Evolutionary conservation across 2,113 vertebrate genomes (phyloP).

Genomic region (Chaetops frenatus): DNA sequence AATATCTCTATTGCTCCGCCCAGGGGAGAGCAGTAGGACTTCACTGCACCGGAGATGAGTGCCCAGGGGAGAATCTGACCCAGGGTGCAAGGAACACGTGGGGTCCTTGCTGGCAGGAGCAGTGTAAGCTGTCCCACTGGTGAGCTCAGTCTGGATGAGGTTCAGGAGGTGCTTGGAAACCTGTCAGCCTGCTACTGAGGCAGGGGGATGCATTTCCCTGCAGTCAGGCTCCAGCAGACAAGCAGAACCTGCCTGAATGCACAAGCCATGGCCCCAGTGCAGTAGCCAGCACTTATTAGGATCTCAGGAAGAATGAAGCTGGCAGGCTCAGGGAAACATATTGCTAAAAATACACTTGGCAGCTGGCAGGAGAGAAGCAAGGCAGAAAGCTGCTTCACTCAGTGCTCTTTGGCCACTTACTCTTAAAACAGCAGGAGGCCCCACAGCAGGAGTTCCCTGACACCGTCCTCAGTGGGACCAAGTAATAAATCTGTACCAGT

Average conservation of each 20-base stretch:
- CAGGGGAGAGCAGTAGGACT: neutral
- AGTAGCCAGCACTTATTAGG: neutral
- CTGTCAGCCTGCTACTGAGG: neutral
- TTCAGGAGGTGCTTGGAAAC: neutral
- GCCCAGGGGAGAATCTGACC: neutral
- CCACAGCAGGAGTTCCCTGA: neutral
- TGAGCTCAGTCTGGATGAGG: neutral
- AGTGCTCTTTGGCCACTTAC: neutral
- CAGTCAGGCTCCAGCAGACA: neutral
- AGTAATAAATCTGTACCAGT: neutral
- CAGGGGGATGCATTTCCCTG: neutral
- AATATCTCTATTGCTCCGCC: neutral
- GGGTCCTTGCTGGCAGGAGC: neutral
- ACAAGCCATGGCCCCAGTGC: neutral
- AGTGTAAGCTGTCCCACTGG: neutral
- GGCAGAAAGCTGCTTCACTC: neutral
- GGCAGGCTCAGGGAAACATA: neutral
- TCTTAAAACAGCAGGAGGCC: neutral
- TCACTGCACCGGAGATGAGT: neutral
- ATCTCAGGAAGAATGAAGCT: neutral
- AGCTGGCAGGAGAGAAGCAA: neutral
- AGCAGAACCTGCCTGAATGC: neutral
- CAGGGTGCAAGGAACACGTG: rapidly evolving
- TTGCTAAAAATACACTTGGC: constrained; percentile 4
- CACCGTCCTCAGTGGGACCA: neutral